Percentiles rank a stretch among this genome's conserved stretches.
Conservation (phyloP, 1,140 invertebrate species). For the Macrostomum lignano region DNA sequence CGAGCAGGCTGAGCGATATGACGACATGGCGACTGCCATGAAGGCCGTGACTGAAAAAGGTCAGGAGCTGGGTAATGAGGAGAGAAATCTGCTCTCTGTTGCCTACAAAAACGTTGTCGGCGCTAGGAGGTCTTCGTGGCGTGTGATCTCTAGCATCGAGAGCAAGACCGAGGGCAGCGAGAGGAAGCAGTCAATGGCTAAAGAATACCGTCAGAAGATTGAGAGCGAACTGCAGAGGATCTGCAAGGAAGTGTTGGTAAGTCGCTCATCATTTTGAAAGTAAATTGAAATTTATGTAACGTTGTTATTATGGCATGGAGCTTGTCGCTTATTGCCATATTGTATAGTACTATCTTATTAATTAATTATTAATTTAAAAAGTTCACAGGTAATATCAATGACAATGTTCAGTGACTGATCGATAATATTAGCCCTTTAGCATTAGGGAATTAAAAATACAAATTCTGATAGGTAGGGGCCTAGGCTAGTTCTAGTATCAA, state of each 20-base stretch:
- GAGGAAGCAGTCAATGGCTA: conserved; percentile 39
- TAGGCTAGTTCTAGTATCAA: no score
- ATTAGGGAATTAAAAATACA: no score
- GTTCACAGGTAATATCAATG: no score
- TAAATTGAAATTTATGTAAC: conserved; percentile 2
- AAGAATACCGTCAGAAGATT: conserved; percentile 34
- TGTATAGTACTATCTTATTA: no score
- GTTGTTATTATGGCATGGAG: no score
- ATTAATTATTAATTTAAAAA: no score
- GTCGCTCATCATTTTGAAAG: conserved; percentile 1
- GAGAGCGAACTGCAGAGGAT: conserved; percentile 81
- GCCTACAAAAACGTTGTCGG: conserved; percentile 97
- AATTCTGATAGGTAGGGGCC: no score
- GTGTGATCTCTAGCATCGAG: conserved; percentile 86
- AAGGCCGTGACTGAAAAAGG: conserved; percentile 13
- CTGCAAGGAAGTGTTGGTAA: conserved; percentile 65
- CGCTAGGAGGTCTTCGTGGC: conserved; percentile 71
- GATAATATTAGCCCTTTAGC: no score
- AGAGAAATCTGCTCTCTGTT: conserved; percentile 75
- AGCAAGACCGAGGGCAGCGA: conserved; percentile 47
- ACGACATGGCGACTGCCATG: conserved; percentile 19
- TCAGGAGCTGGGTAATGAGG: conserved; percentile 34
- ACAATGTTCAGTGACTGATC: no score
- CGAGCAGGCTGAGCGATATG: conserved; percentile 3
- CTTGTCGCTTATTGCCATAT: no score